Evolutionary conservation across 2,888 invertebrate genomes (phyloP), one percentile per base, ranked within the genome.

Genomic region (Zygogramma bicolorata): DNA sequence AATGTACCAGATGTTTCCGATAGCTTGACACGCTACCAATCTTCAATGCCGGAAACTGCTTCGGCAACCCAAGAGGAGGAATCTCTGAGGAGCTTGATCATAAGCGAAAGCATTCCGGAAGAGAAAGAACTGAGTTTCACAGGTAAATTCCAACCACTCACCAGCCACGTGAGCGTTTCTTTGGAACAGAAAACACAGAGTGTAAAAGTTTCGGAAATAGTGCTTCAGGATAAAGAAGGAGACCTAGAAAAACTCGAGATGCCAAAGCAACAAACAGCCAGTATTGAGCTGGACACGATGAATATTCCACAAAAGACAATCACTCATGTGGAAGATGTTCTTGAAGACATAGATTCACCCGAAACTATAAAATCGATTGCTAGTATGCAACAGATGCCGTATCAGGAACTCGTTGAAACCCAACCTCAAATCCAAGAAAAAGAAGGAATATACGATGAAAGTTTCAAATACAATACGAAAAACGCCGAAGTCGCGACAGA

Each of bases 101-200:
- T 90, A 10, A 87, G 87, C 5, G 89, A 91, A 80, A 88, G 84
- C 79, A 67, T 85, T 27, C 74, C 83, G 7, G 82, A 85, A 77
- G 91, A 91, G 83, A 88, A 86, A 77, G 91, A 91, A 86, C 83
- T 85, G 31, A 84, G 85, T 60, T 88, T 90, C 75, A 81, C 81
- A 27, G 86, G 84, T 49, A 87, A 88, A 75, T 83, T 88, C 31
- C 85, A 85, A 78, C 90, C 91, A 5, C 87, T 88, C 40, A 84
- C 84, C 7, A 89, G 88, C 76, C 86, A 84, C 46, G 88, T 88
- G 4, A 85, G 86, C 29, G 76, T 90, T n/a, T 73, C 76, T 60
- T 87, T 90, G 75, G 88, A 89, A 79, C 88, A 89, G 83, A 88
- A 87, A 40, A 88, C 89, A 82, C 83, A 88, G 76, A 81, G 90